A percentile compares a stretch with the other conserved stretches of the same genome.
These are phyloP conservation scores for Strigamia crassipes DNA, from an alignment of 2,888 invertebrate genomes.

Conservation along the genomic window DNA sequence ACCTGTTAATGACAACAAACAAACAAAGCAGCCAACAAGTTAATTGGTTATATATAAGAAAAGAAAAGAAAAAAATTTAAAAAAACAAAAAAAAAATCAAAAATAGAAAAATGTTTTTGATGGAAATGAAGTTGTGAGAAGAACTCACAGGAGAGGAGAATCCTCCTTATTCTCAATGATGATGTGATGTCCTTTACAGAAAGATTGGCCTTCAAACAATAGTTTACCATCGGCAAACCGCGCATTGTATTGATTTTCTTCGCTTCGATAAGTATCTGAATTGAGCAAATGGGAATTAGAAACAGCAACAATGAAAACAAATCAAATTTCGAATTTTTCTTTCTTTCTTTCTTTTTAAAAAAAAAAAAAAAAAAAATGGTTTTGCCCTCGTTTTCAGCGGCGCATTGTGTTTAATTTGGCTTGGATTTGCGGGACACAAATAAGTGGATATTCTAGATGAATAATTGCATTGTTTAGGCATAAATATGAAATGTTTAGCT, in stretches of 20 bases:
- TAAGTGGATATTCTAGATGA: too few species aligned
- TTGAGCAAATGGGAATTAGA: background rate
- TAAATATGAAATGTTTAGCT: too few species aligned
- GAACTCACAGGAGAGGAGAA: slow-evolving; percentile 54
- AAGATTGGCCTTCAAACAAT: slow-evolving; percentile 54
- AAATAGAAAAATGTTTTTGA: background rate
- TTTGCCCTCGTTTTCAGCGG: too few species aligned
- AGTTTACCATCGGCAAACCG: slow-evolving; percentile 52
- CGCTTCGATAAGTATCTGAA: slow-evolving; percentile 51
- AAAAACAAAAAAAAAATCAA: background rate
- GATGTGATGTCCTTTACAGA: slow-evolving; percentile 53
- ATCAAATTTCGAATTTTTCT: background rate
- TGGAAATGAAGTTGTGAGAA: slow-evolving; percentile 2
- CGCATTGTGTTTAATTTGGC: too few species aligned
- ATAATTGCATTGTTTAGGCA: too few species aligned
- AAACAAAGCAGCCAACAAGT: background rate
- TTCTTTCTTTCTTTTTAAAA: too few species aligned
- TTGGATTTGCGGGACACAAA: too few species aligned
- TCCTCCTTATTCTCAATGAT: slow-evolving; percentile 54
- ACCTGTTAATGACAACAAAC: background rate
- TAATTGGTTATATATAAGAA: too few species aligned
- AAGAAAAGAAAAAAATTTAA: background rate
- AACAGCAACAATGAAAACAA: slow-evolving; percentile 43
- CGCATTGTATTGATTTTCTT: slow-evolving; percentile 50
- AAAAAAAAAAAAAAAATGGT: too few species aligned